Evolutionary conservation across 2,797 vertebrate genomes (phyloP).

Genomic region (Pempheris klunzingeri): DNA sequence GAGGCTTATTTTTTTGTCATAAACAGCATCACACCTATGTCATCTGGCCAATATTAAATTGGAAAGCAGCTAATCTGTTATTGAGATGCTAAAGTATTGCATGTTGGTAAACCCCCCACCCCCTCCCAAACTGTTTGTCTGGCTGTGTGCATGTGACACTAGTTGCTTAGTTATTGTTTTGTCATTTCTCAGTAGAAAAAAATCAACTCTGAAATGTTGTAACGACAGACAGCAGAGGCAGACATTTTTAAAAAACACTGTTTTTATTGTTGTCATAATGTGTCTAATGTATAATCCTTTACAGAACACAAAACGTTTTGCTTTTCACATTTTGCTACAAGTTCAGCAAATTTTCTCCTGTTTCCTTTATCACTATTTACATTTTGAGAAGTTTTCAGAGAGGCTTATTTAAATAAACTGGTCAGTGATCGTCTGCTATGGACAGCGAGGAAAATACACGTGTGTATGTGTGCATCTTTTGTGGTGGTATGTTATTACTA

Average conservation of each 20-base stretch:
- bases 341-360: conserved; percentile 45
- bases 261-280: conserved; percentile 81
- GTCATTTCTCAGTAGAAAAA: too few relatives aligned
- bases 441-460: conserved; percentile 16
- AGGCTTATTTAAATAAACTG: conserved; percentile 54
- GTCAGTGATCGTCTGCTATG: conserved; percentile 36
- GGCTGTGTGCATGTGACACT: too few relatives aligned
- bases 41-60: too few relatives aligned
- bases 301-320: conserved; percentile 80
- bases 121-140: too few relatives aligned
- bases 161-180: too few relatives aligned
- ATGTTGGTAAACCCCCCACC: too few relatives aligned
- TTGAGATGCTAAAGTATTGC: too few relatives aligned
- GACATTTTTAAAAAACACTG: conserved; percentile 74
- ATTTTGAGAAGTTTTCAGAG: conserved; percentile 72
- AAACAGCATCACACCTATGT: too few relatives aligned
- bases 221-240: conserved; percentile 32
- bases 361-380: conserved; percentile 83
- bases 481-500: not conserved
- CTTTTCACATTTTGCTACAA: conserved; percentile 78
- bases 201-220: not conserved
- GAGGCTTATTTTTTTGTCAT: too few relatives aligned
- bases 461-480: conserved; percentile 16
- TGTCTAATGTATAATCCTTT: conserved; percentile 75
- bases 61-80: too few relatives aligned